Evolutionary conservation across 2,888 invertebrate genomes (phyloP), one percentile per base, ranked within the genome.

Genomic region (Biston betularia): DNA sequence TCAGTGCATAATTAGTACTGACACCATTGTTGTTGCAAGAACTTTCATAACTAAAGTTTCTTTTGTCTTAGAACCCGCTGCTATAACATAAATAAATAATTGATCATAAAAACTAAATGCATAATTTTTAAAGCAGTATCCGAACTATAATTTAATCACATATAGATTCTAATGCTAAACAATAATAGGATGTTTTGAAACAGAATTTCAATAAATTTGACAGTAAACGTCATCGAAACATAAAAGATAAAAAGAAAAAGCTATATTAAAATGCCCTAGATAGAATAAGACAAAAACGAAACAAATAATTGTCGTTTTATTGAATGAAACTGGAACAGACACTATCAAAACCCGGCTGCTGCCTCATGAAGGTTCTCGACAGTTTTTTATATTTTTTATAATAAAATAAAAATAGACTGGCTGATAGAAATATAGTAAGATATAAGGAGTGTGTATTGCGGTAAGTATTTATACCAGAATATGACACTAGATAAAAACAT

Each of bases 391-490:
- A 9, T 38, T 38, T 12, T 11, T 15, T 35, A n/a, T 42, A n/a
- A 40, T 38, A 5, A 5, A 46, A 38, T 38, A 53, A 53, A 53
- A 53, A 61, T 53, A 53, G 46, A 38, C 46, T 58, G 48, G 40
- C 59, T n/a, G 58, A 15, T 24, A 38, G 12, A n/a, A 59, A 42
- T 45, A 53, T 9, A 24, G 24, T 24, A 24, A 24, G 24, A 24
- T 3, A 3, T 24, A 45, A 44, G 40, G 11, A 8, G 15, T 15
- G 6, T 11, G n/a, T 46, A 12, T 46, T 44, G 46, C 49, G 62
- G 54, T 55, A 46, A 62, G 62, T 38, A 45, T 34, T 10, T 42
- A 14, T 6, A 45, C 5, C 35, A 53, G 3, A 24, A 45, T 15
- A 2, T 42, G 40, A 8, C 33, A 50, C 40, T 14, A 34, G 12